A percentile compares a stretch with the other conserved stretches of the same genome.
Conservation (phyloP, 1,140 invertebrate genomes). For the Cydia splendana region DNA sequence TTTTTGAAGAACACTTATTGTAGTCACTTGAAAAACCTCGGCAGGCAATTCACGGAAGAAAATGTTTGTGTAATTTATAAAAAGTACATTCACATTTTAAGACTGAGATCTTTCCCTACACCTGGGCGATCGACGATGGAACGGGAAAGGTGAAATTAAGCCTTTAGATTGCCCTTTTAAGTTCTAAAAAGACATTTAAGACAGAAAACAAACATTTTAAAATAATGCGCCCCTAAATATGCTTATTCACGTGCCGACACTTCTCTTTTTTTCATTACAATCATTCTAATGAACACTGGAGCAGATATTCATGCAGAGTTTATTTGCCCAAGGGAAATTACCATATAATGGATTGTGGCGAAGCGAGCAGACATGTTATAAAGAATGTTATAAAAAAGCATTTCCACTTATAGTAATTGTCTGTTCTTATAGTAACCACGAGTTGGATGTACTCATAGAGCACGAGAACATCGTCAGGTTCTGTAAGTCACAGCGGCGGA, state of each 20-base stretch:
- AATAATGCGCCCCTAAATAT: background rate
- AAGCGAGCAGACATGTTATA: background rate
- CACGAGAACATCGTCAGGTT: too few relatives aligned
- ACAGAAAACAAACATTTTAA: background rate
- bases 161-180: too few relatives aligned
- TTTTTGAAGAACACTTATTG: too few relatives aligned
- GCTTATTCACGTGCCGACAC: background rate
- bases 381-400: background rate
- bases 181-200: background rate
- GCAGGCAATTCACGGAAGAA: too few relatives aligned
- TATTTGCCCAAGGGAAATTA: conserved; percentile 8
- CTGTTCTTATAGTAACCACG: background rate
- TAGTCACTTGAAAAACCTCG: too few relatives aligned
- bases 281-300: conserved; percentile 3
- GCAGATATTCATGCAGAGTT: conserved; percentile 5
- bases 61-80: too few relatives aligned
- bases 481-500: too few relatives aligned
- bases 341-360: conserved; percentile 10
- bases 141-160: too few relatives aligned
- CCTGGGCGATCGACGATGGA: too few relatives aligned
- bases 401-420: background rate
- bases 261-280: background rate
- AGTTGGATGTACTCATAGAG: too few relatives aligned
- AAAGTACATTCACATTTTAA: too few relatives aligned
- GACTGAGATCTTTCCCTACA: too few relatives aligned